Conservation (phyloP, 2,888 invertebrate genomes). For the Apotomis capreana region DNA sequence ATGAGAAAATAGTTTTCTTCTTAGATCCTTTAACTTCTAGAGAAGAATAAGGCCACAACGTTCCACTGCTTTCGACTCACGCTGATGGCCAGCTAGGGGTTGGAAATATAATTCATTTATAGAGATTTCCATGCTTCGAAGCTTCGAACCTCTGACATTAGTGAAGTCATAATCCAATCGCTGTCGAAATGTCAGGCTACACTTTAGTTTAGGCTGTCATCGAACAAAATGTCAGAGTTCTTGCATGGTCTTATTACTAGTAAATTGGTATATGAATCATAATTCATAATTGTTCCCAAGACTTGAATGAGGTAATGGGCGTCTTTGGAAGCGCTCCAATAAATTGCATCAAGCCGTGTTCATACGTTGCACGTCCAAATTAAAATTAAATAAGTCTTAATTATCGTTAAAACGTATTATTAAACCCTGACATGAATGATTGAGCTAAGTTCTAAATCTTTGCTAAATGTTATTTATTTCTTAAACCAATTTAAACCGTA, state of each 20-base stretch:
- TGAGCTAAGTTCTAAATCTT: background rate
- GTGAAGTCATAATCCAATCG: background rate
- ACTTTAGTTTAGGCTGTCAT: background rate
- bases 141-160: no score
- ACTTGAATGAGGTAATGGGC: conserved; percentile 32
- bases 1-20: no score
- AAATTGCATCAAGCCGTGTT: conserved; percentile 20
- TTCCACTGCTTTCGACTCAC: no score
- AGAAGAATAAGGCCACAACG: no score
- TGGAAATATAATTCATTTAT: no score
- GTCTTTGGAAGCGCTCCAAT: conserved; percentile 32
- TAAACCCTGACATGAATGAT: background rate
- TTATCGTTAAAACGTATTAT: background rate
- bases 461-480: no score
- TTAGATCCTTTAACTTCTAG: no score
- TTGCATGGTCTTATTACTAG: conserved; percentile 9
- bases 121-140: no score
- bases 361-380: conserved; percentile 6
- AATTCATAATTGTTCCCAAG: conserved; percentile 17
- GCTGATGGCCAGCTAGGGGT: no score
- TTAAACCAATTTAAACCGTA: no score
- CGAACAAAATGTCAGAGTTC: background rate
- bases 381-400: background rate
- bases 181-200: background rate
- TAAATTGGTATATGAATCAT: conserved; percentile 10